Conservation (phyloP, 2,888 invertebrate species). For the Alloplasta piceator region DNA sequence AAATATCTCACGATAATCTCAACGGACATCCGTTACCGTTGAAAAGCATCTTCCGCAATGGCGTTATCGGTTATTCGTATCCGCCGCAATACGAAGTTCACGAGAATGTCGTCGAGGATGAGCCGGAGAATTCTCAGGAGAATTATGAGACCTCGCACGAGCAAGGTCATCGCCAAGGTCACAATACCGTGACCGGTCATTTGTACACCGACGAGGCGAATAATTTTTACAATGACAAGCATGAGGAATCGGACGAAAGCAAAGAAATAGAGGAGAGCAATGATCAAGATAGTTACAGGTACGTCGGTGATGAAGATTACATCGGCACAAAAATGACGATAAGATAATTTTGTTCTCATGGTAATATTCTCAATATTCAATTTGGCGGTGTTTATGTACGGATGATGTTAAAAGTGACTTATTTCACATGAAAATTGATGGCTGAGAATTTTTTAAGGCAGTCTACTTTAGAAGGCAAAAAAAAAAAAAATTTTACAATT, state of each 20-base stretch:
- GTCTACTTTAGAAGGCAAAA: too few relatives aligned
- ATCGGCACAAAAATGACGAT: constrained; percentile 65
- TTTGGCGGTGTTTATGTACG: too few relatives aligned
- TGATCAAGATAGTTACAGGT: constrained; percentile 65
- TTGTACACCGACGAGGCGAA: constrained; percentile 72
- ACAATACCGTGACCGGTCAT: constrained; percentile 73
- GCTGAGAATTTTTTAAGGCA: too few relatives aligned
- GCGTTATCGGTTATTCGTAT: constrained; percentile 68
- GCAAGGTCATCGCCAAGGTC: constrained; percentile 73
- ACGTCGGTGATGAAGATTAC: constrained; percentile 41
- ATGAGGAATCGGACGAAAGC: constrained; percentile 73
- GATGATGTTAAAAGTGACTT: too few relatives aligned
- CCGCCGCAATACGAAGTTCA: constrained; percentile 66
- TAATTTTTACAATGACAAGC: constrained; percentile 76
- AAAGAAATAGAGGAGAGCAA: constrained; percentile 69
- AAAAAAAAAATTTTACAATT: too few relatives aligned
- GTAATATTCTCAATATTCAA: too few relatives aligned
- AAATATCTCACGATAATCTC: constrained; percentile 31
- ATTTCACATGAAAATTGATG: too few relatives aligned
- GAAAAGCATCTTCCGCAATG: constrained; percentile 44
- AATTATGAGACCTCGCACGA: constrained; percentile 84
- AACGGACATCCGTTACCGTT: constrained; percentile 33
- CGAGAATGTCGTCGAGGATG: constrained; percentile 57
- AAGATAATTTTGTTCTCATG: constrained; percentile 41
- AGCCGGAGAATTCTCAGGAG: constrained; percentile 40